phyloP scores from a whole-genome alignment of 2,888 invertebrate species.

The Pheosia tremula region DNA sequence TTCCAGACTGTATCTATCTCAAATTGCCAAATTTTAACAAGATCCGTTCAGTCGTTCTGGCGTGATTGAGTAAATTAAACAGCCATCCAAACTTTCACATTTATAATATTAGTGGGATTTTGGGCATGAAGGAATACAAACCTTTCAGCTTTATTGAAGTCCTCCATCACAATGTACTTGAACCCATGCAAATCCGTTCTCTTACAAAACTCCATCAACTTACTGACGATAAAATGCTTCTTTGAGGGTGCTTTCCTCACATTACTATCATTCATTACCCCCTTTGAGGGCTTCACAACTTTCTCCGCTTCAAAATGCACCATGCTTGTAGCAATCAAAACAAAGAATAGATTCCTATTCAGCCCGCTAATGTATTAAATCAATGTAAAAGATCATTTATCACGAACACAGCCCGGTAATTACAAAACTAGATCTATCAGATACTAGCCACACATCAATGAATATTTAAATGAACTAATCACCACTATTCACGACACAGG shows the following conservation, averaged over 20 bases:
- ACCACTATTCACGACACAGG: constrained; percentile 8
- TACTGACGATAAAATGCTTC: constrained; percentile 44
- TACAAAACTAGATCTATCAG: constrained; percentile 54
- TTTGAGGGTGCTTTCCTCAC: constrained; percentile 33
- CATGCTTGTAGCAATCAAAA: constrained; percentile 19
- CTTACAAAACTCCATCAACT: constrained; percentile 85
- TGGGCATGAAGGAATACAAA: constrained; percentile 39
- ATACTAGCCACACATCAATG: constrained; percentile 28
- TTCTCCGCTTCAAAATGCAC: constrained; percentile 16
- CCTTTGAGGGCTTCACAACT: constrained; percentile 4
- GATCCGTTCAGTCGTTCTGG: no score
- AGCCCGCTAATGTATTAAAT: constrained; percentile 11
- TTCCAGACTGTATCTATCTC: no score
- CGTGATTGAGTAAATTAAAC: no score
- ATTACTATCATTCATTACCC: constrained; percentile 4
- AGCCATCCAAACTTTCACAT: no score
- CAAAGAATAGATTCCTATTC: constrained; percentile 7
- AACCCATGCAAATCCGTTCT: constrained; percentile 89
- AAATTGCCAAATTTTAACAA: no score
- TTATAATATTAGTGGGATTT: no score
- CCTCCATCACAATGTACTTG: constrained; percentile 86
- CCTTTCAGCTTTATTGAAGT: constrained; percentile 84
- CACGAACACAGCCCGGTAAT: constrained; percentile 53
- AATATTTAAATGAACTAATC: constrained; percentile 6
- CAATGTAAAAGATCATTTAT: constrained; percentile 16